These are phyloP conservation scores for Pterobdella sp. DNA, from an alignment of 2,888 invertebrate species.

Conservation along the genomic window DNA sequence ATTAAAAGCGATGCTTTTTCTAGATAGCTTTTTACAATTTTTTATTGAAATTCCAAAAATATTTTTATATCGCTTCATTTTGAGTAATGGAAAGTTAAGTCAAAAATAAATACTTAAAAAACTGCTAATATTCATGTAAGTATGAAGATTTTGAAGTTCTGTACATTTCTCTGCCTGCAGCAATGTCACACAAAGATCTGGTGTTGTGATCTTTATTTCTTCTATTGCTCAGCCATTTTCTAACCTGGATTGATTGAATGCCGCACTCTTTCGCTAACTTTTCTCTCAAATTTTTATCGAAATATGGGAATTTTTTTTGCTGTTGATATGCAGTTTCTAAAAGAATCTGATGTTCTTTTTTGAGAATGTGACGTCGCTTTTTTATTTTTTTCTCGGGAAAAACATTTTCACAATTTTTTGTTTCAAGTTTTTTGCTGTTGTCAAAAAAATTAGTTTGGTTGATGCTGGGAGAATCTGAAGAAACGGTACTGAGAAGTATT, in stretches of 20 bases:
- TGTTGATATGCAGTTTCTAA: not conserved
- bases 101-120: too few relatives aligned
- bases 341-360: not conserved
- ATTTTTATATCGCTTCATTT: too few relatives aligned
- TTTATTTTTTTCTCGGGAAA: not conserved
- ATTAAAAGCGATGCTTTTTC: too few relatives aligned
- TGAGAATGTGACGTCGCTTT: not conserved
- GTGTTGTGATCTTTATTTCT: slow-evolving; percentile 9
- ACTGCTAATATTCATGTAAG: too few relatives aligned
- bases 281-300: not conserved
- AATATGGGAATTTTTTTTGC: slow-evolving; percentile 1
- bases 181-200: not conserved
- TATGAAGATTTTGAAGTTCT: not conserved
- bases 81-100: too few relatives aligned
- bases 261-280: not conserved
- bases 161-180: not conserved
- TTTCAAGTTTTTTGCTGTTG: too few relatives aligned
- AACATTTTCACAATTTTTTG: too few relatives aligned
- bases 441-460: too few relatives aligned
- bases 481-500: too few relatives aligned
- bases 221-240: slow-evolving; percentile 8
- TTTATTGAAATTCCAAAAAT: too few relatives aligned
- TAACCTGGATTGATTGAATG: not conserved
- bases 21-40: too few relatives aligned
- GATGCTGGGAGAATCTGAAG: too few relatives aligned